A percentile compares a stretch with the other conserved stretches of the same genome.
phyloP scores from a whole-genome alignment of 1,140 invertebrate genomes.

The Orussus abietinus region DNA sequence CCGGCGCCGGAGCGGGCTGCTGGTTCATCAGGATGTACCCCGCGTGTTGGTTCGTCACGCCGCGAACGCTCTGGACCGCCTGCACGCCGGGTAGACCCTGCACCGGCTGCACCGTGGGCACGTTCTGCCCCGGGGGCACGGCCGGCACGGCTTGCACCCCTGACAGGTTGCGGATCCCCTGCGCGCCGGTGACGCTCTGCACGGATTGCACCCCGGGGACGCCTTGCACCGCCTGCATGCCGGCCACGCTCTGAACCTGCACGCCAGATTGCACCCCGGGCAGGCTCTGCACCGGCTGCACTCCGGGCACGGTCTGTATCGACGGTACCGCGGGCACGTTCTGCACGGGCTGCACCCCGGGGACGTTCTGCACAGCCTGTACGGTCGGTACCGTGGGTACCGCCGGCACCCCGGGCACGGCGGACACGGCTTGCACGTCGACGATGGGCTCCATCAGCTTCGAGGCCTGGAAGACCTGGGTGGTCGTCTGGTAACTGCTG shows the following conservation, averaged over 20 bases:
- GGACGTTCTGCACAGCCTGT: constrained; percentile 9
- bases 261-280: constrained; percentile 21
- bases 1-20: constrained; percentile 19
- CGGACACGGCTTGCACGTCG: constrained; percentile 60
- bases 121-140: constrained; percentile 35
- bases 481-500: constrained; percentile 76
- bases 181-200: constrained; percentile 6
- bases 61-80: constrained; percentile 18
- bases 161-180: constrained; percentile 8
- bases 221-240: constrained; percentile 58
- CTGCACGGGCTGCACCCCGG: constrained; percentile 14
- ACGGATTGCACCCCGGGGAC: constrained; percentile 18
- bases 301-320: constrained; percentile 36
- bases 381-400: constrained; percentile 11
- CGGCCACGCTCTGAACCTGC: constrained; percentile 69
- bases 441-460: constrained; percentile 73
- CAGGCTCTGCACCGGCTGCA: constrained; percentile 54
- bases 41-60: constrained; percentile 19
- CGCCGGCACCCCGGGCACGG: constrained; percentile 17
- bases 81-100: constrained; percentile 28
- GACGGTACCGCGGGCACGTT: constrained; percentile 35
- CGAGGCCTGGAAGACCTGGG: constrained; percentile 76
- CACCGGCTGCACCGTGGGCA: constrained; percentile 54
- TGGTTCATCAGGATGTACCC: constrained; percentile 67
- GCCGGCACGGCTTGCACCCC: constrained; percentile 19